A percentile compares a stretch with the other conserved stretches of the same genome.
These are phyloP conservation scores for Junonia oenone DNA, from an alignment of 2,888 invertebrate genomes.

Conservation along the genomic window DNA sequence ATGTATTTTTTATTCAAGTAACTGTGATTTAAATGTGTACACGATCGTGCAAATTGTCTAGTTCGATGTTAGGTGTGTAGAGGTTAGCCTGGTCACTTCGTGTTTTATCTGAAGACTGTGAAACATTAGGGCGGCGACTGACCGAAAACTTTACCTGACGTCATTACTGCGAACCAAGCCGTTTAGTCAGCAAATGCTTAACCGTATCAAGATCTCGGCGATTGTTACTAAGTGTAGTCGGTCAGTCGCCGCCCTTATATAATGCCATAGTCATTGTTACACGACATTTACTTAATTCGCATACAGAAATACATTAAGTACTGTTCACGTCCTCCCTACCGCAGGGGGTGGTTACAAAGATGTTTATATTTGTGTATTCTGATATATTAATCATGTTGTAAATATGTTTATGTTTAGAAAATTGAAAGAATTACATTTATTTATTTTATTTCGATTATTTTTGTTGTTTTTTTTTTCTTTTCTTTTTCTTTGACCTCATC, in stretches of 20 bases:
- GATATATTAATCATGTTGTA: constrained; percentile 58
- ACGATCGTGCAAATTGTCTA: constrained; percentile 1
- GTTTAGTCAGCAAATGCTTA: too few species aligned
- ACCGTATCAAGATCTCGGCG: too few species aligned
- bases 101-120: constrained; percentile 11
- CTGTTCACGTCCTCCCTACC: constrained; percentile 6
- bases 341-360: constrained; percentile 12
- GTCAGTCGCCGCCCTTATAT: too few species aligned
- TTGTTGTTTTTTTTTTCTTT: constrained; percentile 38
- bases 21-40: constrained; percentile 14
- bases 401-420: constrained; percentile 60
- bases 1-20: constrained; percentile 3
- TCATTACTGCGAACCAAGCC: too few species aligned
- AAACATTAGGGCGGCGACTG: too few species aligned
- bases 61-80: constrained; percentile 2
- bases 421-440: constrained; percentile 70
- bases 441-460: constrained; percentile 67
- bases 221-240: too few species aligned
- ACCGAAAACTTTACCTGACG: too few species aligned
- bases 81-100: constrained; percentile 8
- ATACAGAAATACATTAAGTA: constrained; percentile 9
- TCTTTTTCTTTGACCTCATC: constrained; percentile 38
- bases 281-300: constrained; percentile 16
- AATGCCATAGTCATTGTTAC: constrained; percentile 8
- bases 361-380: constrained; percentile 18